Base-by-base conservation (phyloP, 1,140 invertebrate genomes). In the Drosophila mojavensis region DNA sequence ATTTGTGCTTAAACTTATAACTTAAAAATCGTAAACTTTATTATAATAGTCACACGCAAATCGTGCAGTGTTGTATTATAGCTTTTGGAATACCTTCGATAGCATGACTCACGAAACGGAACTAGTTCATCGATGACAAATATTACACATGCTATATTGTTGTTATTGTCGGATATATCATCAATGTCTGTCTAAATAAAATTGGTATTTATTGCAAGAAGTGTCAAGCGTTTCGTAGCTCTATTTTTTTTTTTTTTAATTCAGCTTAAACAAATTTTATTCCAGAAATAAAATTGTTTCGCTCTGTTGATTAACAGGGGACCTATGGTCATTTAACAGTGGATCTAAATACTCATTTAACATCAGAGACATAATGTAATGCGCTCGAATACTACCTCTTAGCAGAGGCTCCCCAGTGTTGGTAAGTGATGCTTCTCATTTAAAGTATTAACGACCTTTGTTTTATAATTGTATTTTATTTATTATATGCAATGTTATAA, bases 401-500 rank as follows among this genome's bases (percentile, higher is more conserved):
- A 26, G 24, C 24, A 26, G 5, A 30, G 1, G 3, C 11, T 30
- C 4, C 5, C 2, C 28, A 45, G 56, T 17, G 24, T 4, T 59
- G 13, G 2, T 17, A 28, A 30, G 24, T 15, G 54, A 39, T 39
- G 36, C 36, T 17, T 58, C 13, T 11, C 3, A 68, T 60, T 60
- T 43, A 1, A 53, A 78, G 33, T 33, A 30, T 36, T 11, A 45
- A 48, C 50, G 17, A 5, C 17, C 41, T 67, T 79, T 68, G 17
- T 63, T 72, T 80, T 84, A 83, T 89, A 89, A 65, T 83, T 82
- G 83, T 89, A 86, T 83, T 86, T 72, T 83, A 89, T 91, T 91
- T 89, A 82, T 91, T 91, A 91, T 89, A 89, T 79, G 83, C 84
- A 89, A 78, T 91, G 73, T 81, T 89, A 89, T 91, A 81, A 90